These are phyloP conservation scores for Harpagifer antarcticus DNA, from an alignment of 2,797 vertebrate species.

Conservation along the genomic window DNA sequence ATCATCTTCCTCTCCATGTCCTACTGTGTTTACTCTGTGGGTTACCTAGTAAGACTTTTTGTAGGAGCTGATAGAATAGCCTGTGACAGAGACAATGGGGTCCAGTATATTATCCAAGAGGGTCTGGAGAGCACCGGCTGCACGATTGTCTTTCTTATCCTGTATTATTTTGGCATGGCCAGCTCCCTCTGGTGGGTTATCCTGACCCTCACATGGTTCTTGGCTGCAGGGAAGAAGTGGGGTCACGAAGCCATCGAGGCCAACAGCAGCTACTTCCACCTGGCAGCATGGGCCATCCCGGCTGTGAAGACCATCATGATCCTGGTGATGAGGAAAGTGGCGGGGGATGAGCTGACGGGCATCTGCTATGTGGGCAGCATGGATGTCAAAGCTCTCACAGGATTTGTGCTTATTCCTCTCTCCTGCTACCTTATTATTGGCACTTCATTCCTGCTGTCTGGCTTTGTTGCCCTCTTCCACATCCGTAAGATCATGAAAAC, in stretches of 20 bases:
- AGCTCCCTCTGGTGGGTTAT: slow-evolving; percentile 99
- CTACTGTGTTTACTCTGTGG: slow-evolving; percentile 97
- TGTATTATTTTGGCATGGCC: slow-evolving; percentile 99
- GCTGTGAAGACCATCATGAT: slow-evolving; percentile 98
- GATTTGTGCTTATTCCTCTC: slow-evolving; percentile 95
- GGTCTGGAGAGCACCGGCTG: slow-evolving; percentile 98
- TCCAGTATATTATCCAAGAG: slow-evolving; percentile 97
- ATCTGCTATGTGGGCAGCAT: slow-evolving; percentile 98
- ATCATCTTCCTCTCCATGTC: slow-evolving; percentile 99
- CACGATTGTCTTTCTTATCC: slow-evolving; percentile 96
- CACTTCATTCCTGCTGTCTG: slow-evolving; percentile 96
- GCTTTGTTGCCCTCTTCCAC: slow-evolving; percentile 98
- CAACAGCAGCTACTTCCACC: slow-evolving; percentile 98
- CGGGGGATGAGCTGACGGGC: slow-evolving; percentile 96
- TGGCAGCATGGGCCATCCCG: slow-evolving; percentile 96
- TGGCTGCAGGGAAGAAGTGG: slow-evolving; percentile 98
- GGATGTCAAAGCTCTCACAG: slow-evolving; percentile 95
- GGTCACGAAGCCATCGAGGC: slow-evolving; percentile 98
- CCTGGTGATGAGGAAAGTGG: slow-evolving; percentile 96
- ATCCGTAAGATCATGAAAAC: slow-evolving; percentile 98
- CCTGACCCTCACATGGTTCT: slow-evolving; percentile 96
- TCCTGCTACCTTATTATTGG: slow-evolving; percentile 95
- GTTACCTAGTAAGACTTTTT: slow-evolving; percentile 96
- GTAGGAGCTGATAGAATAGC: slow-evolving; percentile 95
- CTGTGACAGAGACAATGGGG: slow-evolving; percentile 94